Conservation (phyloP, 1,140 invertebrate genomes). For the Metopolophium dirhodum region DNA sequence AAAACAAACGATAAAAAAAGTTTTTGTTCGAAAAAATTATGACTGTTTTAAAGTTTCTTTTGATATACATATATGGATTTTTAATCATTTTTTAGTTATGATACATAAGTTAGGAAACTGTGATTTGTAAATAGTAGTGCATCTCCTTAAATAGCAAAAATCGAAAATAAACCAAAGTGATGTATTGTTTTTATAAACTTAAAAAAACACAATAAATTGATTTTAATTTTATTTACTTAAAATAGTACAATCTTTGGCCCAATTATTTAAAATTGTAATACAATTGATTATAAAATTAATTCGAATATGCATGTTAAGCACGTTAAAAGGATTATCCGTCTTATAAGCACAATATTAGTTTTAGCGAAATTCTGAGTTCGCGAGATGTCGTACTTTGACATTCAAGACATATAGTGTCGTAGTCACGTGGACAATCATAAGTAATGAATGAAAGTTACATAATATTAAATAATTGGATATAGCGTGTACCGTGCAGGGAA, state of each 20-base stretch:
- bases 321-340: background rate
- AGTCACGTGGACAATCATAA: background rate
- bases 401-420: background rate
- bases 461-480: background rate
- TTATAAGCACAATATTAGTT: background rate
- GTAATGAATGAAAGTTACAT: background rate
- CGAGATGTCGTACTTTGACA: background rate
- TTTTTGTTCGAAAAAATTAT: background rate
- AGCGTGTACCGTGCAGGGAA: background rate
- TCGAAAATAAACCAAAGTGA: background rate
- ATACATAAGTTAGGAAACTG: background rate
- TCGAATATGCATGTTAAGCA: background rate
- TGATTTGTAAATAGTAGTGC: background rate
- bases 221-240: background rate
- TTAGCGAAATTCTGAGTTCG: background rate
- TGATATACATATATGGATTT: background rate
- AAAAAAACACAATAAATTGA: background rate
- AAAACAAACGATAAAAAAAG: background rate
- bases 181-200: background rate
- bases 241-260: background rate
- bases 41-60: background rate
- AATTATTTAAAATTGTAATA: background rate
- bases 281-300: background rate
- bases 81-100: constrained; percentile 15
- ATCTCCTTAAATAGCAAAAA: background rate